Conservation (phyloP, 1,140 invertebrate species). For the Ips nitidus region DNA sequence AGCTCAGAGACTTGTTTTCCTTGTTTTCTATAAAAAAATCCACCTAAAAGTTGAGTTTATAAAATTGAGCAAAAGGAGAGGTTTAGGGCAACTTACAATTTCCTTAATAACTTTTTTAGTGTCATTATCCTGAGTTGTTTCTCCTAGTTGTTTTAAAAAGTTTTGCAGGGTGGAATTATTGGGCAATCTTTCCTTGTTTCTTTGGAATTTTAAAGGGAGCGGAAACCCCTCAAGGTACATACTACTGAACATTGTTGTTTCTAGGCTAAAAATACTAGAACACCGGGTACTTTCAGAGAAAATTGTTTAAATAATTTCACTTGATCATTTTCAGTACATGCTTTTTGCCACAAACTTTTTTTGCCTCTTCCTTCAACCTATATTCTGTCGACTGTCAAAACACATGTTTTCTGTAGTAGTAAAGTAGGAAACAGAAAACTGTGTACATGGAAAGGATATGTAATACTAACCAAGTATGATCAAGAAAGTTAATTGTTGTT, state of each 20-base stretch:
- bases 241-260: neutral
- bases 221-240: neutral
- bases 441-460: no score
- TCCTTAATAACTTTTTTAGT: slow-evolving; percentile 35
- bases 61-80: slow-evolving; percentile 7
- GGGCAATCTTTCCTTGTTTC: neutral
- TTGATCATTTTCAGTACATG: slow-evolving; percentile 23
- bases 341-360: slow-evolving; percentile 19
- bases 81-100: slow-evolving; percentile 28
- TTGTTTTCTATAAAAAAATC: slow-evolving; percentile 26
- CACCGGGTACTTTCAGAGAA: neutral
- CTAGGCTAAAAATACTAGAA: neutral
- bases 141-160: slow-evolving; percentile 27
- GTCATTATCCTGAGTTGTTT: slow-evolving; percentile 28
- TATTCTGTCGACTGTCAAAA: slow-evolving; percentile 3
- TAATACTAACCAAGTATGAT: no score
- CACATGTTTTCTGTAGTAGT: no score
- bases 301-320: slow-evolving; percentile 8
- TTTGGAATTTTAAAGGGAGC: slow-evolving; percentile 25
- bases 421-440: no score
- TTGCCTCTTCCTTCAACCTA: slow-evolving; percentile 10
- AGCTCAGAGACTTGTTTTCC: slow-evolving; percentile 18
- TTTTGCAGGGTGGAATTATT: slow-evolving; percentile 17
- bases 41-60: slow-evolving; percentile 26
- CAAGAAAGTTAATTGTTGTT: no score